Evolutionary conservation across 2,113 vertebrate species (phyloP), one percentile per base, ranked within the genome.

Genomic region (Andinoacara biseriatus): DNA sequence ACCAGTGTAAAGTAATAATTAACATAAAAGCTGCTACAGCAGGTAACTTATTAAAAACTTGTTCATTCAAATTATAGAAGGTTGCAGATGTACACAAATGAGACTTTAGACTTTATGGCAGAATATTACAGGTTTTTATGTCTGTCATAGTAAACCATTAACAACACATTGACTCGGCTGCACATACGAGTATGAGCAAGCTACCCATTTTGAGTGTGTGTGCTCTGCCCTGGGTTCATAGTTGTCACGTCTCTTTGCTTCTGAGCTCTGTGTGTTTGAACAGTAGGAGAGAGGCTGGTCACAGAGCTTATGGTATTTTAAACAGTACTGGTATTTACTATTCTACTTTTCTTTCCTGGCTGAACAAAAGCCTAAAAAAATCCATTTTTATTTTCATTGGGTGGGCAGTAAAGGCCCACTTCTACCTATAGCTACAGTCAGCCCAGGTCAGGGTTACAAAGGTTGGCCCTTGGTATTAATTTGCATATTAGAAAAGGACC

Each of bases 251-350:
- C 46, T 54, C 2, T 72, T 72, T 72, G 46, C 2, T 52, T 31
- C 67, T 72, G 67, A 31, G 67, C 26, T 52, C 67, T 33, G 67
- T 72, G 26, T 72, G 18, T 72, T 52, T 72, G 67, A 72, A 52
- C 46, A 72, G 26, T 72, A 49, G 2, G 10, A 54, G 1, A 72
- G 10, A 54, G 17, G 26, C 0, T 54, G 20, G 6, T 33, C 0
- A 9, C 3, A 0, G 52, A 54, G 18, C 46, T 54, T 13, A 17
- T 31, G 26, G 26, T 72, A 54, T 3, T 72, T 54, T 14, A 72
- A 54, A 72, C 46, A 52, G 0, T 72, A 33, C 1, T 2, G 18
- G 10, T 13, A 24, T 13, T 72, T 72, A 29, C 26, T 2, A 46
- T 72, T 31, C 24, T 3, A 52, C 52, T 69, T 69, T 69, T 26